Evolutionary conservation across 1,140 invertebrate genomes (phyloP), one percentile per base, ranked within the genome.

Genomic region (Brachionus calyciflorus): DNA sequence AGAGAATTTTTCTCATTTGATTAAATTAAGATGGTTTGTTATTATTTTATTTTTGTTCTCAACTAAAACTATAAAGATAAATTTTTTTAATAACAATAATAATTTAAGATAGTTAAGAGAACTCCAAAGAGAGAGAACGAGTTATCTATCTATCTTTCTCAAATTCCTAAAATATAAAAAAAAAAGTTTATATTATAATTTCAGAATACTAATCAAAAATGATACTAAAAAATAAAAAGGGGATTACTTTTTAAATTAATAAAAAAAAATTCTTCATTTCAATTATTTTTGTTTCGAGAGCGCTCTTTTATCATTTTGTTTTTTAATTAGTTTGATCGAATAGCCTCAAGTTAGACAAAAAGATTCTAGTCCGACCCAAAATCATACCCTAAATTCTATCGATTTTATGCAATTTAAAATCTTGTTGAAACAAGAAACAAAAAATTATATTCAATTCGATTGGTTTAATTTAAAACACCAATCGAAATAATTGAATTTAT

Each of bases 161-260:
- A 28, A 60, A 60, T 60, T 60, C 55, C 55, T 60, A 60, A 41
- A 55, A 55, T 55, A n/a, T n/a, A n/a, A n/a, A n/a, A n/a, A n/a
- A n/a, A n/a, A n/a, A n/a, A 37, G 33, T 37, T 37, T 37, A 37
- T 37, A 37, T 37, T 37, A 37, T 37, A 37, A 37, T 37, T 60
- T 60, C 33, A 60, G 55, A 60, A 60, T 60, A 37, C 30, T 60
- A 60, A 37, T 37, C 33, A 37, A 37, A 9, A 37, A n/a, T n/a
- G n/a, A n/a, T n/a, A n/a, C n/a, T n/a, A n/a, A n/a, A 37, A 37
- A 3, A 37, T 33, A 60, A 37, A n/a, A 21, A 17, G 6, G 55
- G 55, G 55, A 60, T 60, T 60, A 60, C 7, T n/a, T 33, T 60
- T 60, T 60, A 12, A 33, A 33, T 14, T 28, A 17, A 33, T 37